Base-by-base conservation (phyloP, 2,888 invertebrate genomes). In the Temnothorax ravouxi region DNA sequence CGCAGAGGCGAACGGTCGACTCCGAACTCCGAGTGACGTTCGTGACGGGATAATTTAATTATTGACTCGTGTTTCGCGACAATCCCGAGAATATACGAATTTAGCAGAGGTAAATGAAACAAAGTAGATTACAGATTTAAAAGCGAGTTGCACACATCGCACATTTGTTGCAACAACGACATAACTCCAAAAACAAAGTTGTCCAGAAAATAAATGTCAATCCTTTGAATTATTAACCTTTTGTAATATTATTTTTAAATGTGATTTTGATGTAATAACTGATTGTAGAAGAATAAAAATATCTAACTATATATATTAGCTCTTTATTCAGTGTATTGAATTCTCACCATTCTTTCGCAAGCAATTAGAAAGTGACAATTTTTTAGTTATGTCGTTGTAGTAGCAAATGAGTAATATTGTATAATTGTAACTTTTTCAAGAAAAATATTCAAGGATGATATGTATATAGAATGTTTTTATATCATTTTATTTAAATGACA, bases 11-110 rank as follows among this genome's bases (percentile, higher is more conserved):
- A 71, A 34, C 62, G 52, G 66, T 75, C 79, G 56, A 61, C 62
- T 72, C 76, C 80, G 29, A 29, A 61, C 62, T 72, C 76, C 80
- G 74, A 74, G 54, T 8, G 34, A 56, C 67, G 54, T 67, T 61
- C 52, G 34, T 72, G 54, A 56, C 34, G 56, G 56, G 47, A 38
- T 59, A 47, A 80, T 80, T 80, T 61, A 41, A 59, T 61, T 47
- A 38, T 21, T 13, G n/a, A 44, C 4, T 21, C 6, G 52, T 8
- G 13, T 41, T 25, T 66, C 56, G 56, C 21, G 15, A 72, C 29
- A 9, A 52, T 29, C 13, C 21, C 21, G 15, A n/a, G 25, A 64
- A 62, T 44, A 25, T 52, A n/a, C 38, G 25, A 44, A 44, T 56
- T 77, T 44, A 67, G 9, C 1, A n/a, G 18, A n/a, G 34, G 21